Evolutionary conservation across 2,888 invertebrate species (phyloP).

Genomic region (Parnassius apollo): DNA sequence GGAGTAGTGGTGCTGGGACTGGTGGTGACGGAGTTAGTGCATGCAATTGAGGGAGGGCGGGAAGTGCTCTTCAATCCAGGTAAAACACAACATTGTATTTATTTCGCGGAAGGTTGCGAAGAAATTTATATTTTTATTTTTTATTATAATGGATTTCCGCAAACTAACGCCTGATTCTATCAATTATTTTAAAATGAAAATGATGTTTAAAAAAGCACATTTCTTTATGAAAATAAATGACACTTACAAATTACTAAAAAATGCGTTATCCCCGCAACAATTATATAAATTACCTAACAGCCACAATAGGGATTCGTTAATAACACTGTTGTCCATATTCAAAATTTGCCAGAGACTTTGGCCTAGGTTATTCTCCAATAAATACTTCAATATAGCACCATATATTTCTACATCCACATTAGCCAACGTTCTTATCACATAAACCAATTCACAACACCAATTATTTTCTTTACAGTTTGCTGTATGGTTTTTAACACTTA

Average conservation of each 20-base stretch:
- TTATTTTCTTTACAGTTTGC: slow-evolving; percentile 27
- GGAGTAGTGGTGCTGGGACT: too few species aligned
- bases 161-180: too few species aligned
- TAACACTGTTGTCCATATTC: slow-evolving; percentile 31
- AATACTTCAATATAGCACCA: slow-evolving; percentile 39
- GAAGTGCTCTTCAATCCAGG: too few species aligned
- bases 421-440: slow-evolving; percentile 53
- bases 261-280: slow-evolving; percentile 38
- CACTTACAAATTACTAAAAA: slow-evolving; percentile 35
- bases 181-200: too few species aligned
- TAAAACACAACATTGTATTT: too few species aligned
- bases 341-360: slow-evolving; percentile 39
- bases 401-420: slow-evolving; percentile 44
- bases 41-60: too few species aligned
- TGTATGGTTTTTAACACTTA: slow-evolving; percentile 37
- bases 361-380: slow-evolving; percentile 39
- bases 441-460: slow-evolving; percentile 39
- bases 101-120: too few species aligned
- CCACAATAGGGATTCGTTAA: slow-evolving; percentile 51
- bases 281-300: slow-evolving; percentile 60
- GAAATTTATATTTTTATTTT: too few species aligned
- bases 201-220: not conserved
- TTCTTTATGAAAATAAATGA: not conserved
- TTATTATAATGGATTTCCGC: too few species aligned
- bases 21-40: too few species aligned